Percentiles rank a stretch among this genome's conserved stretches.
These are phyloP conservation scores for Endotricha flammealis DNA, from an alignment of 2,888 invertebrate genomes.

Conservation along the genomic window DNA sequence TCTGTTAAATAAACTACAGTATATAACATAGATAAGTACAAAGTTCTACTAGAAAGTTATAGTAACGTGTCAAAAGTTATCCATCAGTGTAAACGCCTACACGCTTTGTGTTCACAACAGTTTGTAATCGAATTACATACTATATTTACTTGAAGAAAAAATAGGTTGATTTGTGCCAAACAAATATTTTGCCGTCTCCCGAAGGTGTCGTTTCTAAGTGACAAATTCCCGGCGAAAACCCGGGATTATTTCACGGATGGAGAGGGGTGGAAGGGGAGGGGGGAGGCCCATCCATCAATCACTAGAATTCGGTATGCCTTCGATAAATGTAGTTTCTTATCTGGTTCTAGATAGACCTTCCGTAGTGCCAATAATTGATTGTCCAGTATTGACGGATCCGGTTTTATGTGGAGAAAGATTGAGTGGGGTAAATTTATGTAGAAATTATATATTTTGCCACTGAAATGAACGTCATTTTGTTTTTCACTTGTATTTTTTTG, in stretches of 20 bases:
- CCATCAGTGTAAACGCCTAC: too few relatives aligned
- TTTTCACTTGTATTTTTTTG: too few relatives aligned
- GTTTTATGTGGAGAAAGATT: neutral
- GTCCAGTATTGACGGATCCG: conserved; percentile 12
- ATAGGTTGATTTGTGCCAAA: conserved; percentile 3
- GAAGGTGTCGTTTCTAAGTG: conserved; percentile 46
- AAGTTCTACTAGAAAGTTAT: too few relatives aligned
- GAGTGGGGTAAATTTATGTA: too few relatives aligned
- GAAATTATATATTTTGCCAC: too few relatives aligned
- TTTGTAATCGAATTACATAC: neutral
- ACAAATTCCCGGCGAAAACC: conserved; percentile 50
- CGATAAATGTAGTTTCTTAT: conserved; percentile 35
- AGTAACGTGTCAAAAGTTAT: too few relatives aligned
- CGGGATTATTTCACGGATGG: conserved; percentile 38
- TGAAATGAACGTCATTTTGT: too few relatives aligned
- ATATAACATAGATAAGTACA: too few relatives aligned
- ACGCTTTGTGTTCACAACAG: neutral
- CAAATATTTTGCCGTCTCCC: conserved; percentile 26
- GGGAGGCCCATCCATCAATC: conserved; percentile 48
- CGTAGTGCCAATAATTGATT: conserved; percentile 23
- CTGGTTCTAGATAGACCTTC: conserved; percentile 21
- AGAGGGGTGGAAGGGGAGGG: conserved; percentile 10
- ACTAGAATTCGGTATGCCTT: conserved; percentile 34
- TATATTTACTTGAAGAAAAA: conserved; percentile 8
- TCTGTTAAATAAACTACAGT: too few relatives aligned